Conservation (phyloP, 2,888 invertebrate genomes). For the Metalampra italica region DNA sequence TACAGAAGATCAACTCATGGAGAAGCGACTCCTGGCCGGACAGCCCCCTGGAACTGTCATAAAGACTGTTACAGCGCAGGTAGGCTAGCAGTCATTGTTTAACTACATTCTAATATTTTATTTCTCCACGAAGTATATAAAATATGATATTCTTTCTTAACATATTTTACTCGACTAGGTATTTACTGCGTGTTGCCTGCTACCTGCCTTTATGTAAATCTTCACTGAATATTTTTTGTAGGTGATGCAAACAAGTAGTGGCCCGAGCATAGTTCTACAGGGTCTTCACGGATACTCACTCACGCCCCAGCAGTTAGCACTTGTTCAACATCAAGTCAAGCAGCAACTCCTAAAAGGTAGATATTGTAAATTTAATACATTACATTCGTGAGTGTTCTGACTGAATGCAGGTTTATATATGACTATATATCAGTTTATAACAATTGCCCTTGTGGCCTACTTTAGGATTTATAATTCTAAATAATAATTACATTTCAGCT, state of each 20-base stretch:
- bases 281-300: constrained; percentile 91
- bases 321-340: constrained; percentile 93
- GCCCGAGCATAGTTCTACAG: constrained; percentile 91
- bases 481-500: constrained; percentile 68
- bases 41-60: constrained; percentile 92
- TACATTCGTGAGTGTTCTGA: background rate
- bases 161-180: too few species aligned
- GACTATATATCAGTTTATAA: too few species aligned
- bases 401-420: background rate
- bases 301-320: constrained; percentile 87
- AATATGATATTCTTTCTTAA: too few species aligned
- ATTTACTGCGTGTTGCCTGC: too few species aligned
- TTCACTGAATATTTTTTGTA: constrained; percentile 19
- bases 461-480: too few species aligned
- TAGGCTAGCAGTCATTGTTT: constrained; percentile 21
- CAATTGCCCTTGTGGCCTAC: too few species aligned
- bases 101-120: too few species aligned
- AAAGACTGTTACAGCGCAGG: constrained; percentile 91
- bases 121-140: too few species aligned
- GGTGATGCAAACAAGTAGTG: constrained; percentile 90
- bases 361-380: constrained; percentile 6
- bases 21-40: constrained; percentile 85
- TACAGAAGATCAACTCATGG: constrained; percentile 77
- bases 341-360: constrained; percentile 91
- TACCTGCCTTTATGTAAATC: too few species aligned